Conservation (phyloP, 2,113 vertebrate species). For the Hemibagrus wyckioides region DNA sequence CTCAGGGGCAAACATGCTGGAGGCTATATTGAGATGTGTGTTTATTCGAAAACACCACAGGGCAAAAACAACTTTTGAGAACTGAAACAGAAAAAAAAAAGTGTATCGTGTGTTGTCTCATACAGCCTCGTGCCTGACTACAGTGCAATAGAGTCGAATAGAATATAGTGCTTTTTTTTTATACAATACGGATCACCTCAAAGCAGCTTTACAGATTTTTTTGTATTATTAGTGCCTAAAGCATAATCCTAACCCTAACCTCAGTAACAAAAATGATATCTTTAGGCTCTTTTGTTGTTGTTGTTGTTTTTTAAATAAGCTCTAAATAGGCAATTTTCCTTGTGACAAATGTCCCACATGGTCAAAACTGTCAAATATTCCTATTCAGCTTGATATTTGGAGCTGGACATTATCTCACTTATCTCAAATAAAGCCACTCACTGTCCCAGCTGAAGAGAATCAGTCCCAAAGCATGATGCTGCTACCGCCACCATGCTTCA, state of each 20-base stretch:
- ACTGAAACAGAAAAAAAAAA: slow-evolving; percentile 1
- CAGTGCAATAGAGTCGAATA: neutral
- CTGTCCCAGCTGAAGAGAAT: neutral
- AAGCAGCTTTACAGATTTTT: neutral
- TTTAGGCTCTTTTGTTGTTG: neutral
- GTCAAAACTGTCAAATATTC: neutral
- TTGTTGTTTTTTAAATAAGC: neutral
- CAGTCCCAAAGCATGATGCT: neutral
- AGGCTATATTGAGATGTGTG: neutral
- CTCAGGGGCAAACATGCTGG: neutral
- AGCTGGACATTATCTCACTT: neutral
- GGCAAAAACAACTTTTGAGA: slow-evolving; percentile 7
- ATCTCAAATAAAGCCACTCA: neutral
- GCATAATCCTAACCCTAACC: neutral
- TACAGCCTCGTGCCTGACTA: neutral
- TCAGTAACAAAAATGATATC: neutral
- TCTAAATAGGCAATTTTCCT: neutral
- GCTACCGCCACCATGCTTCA: neutral
- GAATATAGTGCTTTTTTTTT: neutral
- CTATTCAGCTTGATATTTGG: neutral
- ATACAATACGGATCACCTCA: neutral
- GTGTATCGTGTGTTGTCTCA: neutral
- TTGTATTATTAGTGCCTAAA: neutral
- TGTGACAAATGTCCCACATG: neutral
- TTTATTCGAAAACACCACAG: slow-evolving; percentile 14